Conservation (phyloP, 2,113 vertebrate genomes). For the Felis catus region DNA sequence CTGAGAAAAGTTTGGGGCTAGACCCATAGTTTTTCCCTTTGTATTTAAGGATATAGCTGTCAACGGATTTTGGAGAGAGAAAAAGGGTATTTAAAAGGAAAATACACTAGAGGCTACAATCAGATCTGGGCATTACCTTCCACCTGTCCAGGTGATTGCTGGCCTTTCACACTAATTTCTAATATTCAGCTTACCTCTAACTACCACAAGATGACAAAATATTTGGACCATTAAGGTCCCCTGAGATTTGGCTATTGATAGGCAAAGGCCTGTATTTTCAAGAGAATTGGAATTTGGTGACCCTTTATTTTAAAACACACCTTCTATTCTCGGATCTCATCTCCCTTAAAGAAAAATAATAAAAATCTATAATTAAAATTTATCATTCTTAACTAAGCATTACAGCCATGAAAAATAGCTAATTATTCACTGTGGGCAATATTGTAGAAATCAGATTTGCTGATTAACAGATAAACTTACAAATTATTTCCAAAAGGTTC, state of each 20-base stretch:
- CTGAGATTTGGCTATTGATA: not conserved
- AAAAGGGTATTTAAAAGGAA: not conserved
- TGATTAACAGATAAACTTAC: slow-evolving; percentile 63
- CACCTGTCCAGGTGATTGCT: not conserved
- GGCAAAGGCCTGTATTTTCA: not conserved
- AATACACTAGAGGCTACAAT: not conserved
- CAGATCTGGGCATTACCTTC: not conserved
- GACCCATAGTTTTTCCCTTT: not conserved
- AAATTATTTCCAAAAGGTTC: slow-evolving; percentile 61
- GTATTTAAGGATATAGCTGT: not conserved
- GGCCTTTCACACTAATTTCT: not conserved
- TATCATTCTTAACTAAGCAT: slow-evolving; percentile 40
- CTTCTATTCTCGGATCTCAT: not conserved
- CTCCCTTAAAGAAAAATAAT: slow-evolving; percentile 46
- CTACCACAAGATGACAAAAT: slow-evolving; percentile 59
- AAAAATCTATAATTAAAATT: slow-evolving; percentile 39
- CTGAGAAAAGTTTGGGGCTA: not conserved
- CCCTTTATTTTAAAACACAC: not conserved
- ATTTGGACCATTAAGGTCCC: not conserved
- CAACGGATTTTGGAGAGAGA: not conserved
- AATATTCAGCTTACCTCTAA: slow-evolving; percentile 5
- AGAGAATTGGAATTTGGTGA: not conserved
- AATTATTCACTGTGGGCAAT: not conserved
- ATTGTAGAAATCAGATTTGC: slow-evolving; percentile 6
- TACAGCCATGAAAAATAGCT: not conserved